Base-by-base conservation (phyloP, 1,140 invertebrate species). In the Cydia splendana region DNA sequence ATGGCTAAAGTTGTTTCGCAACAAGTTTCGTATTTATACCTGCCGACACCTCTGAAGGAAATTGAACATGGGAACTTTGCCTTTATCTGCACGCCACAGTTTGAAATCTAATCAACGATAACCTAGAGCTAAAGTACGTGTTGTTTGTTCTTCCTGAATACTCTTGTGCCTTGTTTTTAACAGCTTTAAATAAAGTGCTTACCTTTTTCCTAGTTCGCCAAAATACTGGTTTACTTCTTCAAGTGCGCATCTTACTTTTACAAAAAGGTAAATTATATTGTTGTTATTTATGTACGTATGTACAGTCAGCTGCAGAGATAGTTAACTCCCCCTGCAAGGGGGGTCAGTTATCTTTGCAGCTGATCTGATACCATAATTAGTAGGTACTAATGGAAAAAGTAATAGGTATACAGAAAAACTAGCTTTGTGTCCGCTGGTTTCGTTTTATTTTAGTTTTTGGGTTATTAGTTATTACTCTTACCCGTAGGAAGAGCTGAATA, bases 61-160 rank as follows among this genome's bases (percentile, higher is more conserved):
- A 71, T 71, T 71, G 67, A 71, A 71, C 67, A 71, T 71, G 38
- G 30, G 67, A 71, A 71, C 67, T 71, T 71, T 45, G 67, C 67
- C 34, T 45, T 71, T 71, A 42, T 71, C 67, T 71, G 34, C 67
- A 18, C 65, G 34, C 34, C 38, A 42, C 67, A 69, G 65, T 71
- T 42, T 71, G 28, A 38, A 71, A 42, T 71, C 67, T 71, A 71
- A 71, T 71, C 67, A 45, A 71, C 67, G n/a, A 38, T 71, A 42
- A 28, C 34, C 34, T 71, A 71, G n/a, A 42, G 34, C 34, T 45
- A 20, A 42, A 38, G 67, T 42, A 18, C 20, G 67, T 71, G 30
- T 38, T 71, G 67, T 71, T 69, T 71, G 30, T 18, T n/a, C 65
- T 67, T 38, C n/a, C 57, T 24, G 7, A 62, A 62, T n/a, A 53